Evolutionary conservation across 2,797 vertebrate species (phyloP).

Genomic region (Anguilla obscura): DNA sequence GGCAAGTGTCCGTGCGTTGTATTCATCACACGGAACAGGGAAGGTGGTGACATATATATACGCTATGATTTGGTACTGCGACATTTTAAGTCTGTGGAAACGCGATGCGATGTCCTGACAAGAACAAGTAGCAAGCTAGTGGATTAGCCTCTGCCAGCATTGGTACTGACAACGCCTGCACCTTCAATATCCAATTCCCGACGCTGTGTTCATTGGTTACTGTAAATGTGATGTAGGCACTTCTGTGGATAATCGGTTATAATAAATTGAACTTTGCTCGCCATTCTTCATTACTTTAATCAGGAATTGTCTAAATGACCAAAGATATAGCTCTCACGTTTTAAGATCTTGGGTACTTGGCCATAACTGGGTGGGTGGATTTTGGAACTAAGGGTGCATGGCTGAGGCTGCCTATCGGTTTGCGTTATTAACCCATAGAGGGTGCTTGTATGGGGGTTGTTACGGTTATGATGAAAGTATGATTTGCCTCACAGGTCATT

Average conservation of each 20-base stretch:
- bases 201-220: constrained; percentile 7
- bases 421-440: neutral
- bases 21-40: neutral
- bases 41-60: constrained; percentile 10
- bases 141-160: neutral
- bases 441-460: neutral
- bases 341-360: constrained; percentile 34
- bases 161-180: constrained; percentile 6
- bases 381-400: neutral
- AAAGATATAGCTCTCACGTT: neutral
- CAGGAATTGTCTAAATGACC: neutral
- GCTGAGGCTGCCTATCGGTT: neutral
- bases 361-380: constrained; percentile 43
- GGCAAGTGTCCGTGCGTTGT: neutral
- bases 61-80: constrained; percentile 43
- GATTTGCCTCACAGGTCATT: neutral
- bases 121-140: neutral
- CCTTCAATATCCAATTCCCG: neutral
- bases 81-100: constrained; percentile 57
- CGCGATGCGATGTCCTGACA: constrained; percentile 51
- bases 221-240: neutral
- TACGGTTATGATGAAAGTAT: neutral
- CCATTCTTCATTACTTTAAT: neutral
- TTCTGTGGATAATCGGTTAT: neutral
- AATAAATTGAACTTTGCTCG: neutral